Base-by-base conservation (phyloP, 64 coral and sea anemone genomes). In the Catalaphyllia jardinei region DNA sequence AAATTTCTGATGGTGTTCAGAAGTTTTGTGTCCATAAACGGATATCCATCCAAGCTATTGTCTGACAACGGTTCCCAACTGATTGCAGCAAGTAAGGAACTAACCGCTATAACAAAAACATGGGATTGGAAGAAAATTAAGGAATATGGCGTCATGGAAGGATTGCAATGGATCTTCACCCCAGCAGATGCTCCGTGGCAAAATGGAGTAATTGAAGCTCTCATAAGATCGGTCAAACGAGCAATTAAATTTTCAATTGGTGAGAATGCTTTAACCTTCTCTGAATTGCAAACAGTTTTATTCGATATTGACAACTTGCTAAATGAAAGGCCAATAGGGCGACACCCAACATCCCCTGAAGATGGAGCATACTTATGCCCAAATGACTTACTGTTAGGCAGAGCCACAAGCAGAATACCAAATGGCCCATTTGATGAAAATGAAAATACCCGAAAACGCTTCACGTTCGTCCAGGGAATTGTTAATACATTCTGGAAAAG, bases 181-280 rank as follows among this genome's bases (percentile, higher is more conserved):
- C 16, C 91, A 72, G 91, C 91, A 24, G 64, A 93, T n/a, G 91
- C 91, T 25, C 83, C 83, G 59, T 88, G 91, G 91, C 83, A 93
- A 49, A 93, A 87, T 25, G 89, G 89, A 31, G 24, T 74, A 33
- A 86, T 75, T 4, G 85, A 93, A 33, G 59, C 91, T 19, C 77
- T 93, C 57, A 42, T 93, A 20, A 93, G 80, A 86, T 88, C 91
- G 52, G 33, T 87, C 63, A 92, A 92, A 61, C 67, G 35, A 79
- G 90, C 90, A 20, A 54, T 92, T 69, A 87, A 1, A 10, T n/a
- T 18, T 4, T 83, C 83, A 10, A 87, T 87, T 29, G 71, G 71
- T 15, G 89, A 91, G 49, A 73, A 25, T 9, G 46, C 76, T 31
- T 19, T 92, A 18, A 92, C 73, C 12, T 92, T 86, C 67, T 92